Evolutionary conservation across 2,113 vertebrate genomes (phyloP), one percentile per base, ranked within the genome.

Genomic region (Mola mola): DNA sequence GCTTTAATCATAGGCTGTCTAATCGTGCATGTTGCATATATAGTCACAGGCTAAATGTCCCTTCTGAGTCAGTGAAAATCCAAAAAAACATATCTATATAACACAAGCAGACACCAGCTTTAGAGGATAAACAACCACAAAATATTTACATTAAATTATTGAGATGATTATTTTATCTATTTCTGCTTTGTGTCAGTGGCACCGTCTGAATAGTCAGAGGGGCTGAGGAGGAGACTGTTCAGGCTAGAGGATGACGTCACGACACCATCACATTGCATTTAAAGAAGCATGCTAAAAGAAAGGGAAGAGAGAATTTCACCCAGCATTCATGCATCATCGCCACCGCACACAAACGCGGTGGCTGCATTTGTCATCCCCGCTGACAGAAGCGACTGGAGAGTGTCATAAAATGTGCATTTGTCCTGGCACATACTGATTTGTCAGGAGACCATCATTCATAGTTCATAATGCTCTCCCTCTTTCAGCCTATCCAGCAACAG

Each of bases 401-500:
- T 65, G 76, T 83, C 77, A 80, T 80, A 82, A 82, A 86, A 81
- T 64, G 71, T 51, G 56, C 67, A 84, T 87, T 87, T 81, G 72
- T 87, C 84, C 83, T 53, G 70, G 56, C 71, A 61, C 57, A 3
- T 43, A 43, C 49, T 76, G 77, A 84, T 85, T 78, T 76, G 82
- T 76, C 84, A 82, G 65, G 74, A 82, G 81, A 63, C 72, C 75
- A 84, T 88, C 82, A 86, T 84, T 88, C 84, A 85, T 72, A 76
- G 75, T 80, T 84, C 59, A 81, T 88, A 85, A 87, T 70, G 74
- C 43, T 43, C 51, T 53, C 55, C 51, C 48, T 75, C 66, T 57
- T 64, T 81, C 74, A 81, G 79, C 60, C 81, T 78, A 59, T 71
- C 74, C 81, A 60, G 53, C 53, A 58, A 84, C 46, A 65, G 66